A percentile compares a stretch with the other conserved stretches of the same genome.
Evolutionary conservation across 2,797 vertebrate genomes (phyloP).

Genomic region (Melanotaenia boesemani): DNA sequence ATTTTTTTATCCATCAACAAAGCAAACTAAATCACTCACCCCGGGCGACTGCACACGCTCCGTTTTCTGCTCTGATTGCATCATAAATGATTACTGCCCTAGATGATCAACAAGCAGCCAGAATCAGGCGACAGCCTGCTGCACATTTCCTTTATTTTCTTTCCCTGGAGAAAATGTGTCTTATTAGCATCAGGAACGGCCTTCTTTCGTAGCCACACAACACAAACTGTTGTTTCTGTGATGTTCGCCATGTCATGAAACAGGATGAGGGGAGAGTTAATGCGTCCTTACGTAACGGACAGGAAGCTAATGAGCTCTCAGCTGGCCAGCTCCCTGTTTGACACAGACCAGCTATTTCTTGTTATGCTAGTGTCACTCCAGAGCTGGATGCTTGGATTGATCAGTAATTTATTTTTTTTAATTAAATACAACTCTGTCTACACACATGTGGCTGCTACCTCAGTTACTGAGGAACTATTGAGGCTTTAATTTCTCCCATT

Average conservation of each 20-base stretch:
- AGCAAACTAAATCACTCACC: slow-evolving; percentile 7
- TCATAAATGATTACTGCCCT: background rate
- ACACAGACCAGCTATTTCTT: background rate
- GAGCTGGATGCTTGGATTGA: background rate
- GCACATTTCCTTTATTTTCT: background rate
- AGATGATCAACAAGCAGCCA: background rate
- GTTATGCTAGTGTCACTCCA: slow-evolving; percentile 3
- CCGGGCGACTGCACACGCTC: background rate
- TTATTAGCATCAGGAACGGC: slow-evolving; percentile 1
- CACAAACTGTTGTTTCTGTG: slow-evolving; percentile 9
- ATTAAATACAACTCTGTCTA: background rate
- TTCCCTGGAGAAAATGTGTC: background rate
- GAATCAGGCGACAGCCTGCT: background rate
- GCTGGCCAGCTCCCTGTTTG: slow-evolving; percentile 22
- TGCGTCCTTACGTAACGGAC: slow-evolving; percentile 33
- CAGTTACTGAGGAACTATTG: too few relatives aligned
- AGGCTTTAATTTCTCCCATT: background rate
- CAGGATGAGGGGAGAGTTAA: slow-evolving; percentile 28
- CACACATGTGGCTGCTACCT: background rate
- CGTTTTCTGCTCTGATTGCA: slow-evolving; percentile 8
- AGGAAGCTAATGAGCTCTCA: slow-evolving; percentile 43
- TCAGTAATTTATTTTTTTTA: background rate
- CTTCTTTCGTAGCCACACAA: too few relatives aligned
- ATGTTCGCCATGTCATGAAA: slow-evolving; percentile 25
- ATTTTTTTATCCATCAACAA: background rate